These are phyloP conservation scores for Aphelenchoides fujianensis DNA, from an alignment of 1,140 invertebrate genomes.

Conservation along the genomic window DNA sequence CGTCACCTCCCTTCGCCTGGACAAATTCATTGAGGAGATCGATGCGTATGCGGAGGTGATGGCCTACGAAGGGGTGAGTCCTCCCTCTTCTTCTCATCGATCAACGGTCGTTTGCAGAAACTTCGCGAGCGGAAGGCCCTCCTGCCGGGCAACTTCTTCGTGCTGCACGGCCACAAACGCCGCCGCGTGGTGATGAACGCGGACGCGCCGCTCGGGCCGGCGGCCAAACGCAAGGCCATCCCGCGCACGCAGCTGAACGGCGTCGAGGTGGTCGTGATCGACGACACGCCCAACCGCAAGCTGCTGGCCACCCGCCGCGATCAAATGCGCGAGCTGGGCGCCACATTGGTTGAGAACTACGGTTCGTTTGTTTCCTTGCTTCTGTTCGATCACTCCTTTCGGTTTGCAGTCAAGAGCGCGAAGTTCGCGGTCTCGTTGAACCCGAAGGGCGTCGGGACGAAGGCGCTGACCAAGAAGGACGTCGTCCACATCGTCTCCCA, in stretches of 20 bases:
- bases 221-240: not conserved
- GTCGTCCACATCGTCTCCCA: conserved; percentile 31
- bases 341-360: conserved; percentile 35
- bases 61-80: conserved; percentile 28
- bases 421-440: conserved; percentile 43
- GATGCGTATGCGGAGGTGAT: not conserved
- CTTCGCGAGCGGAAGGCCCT: conserved; percentile 1
- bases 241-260: not conserved
- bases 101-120: conserved; percentile 2
- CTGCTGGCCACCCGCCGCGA: conserved; percentile 24
- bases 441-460: conserved; percentile 18
- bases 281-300: not conserved
- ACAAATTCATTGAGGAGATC: conserved; percentile 31
- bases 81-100: not conserved
- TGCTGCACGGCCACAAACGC: conserved; percentile 29
- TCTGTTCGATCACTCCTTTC: too few species aligned
- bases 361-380: conserved; percentile 4
- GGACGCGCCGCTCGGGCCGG: conserved; percentile 16
- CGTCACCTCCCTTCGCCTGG: conserved; percentile 34
- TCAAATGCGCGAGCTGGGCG: conserved; percentile 33
- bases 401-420: conserved; percentile 24
- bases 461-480: conserved; percentile 27
- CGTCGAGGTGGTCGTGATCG: conserved; percentile 4
- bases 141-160: not conserved
- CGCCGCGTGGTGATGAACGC: conserved; percentile 33